Conservation (phyloP, 2,888 invertebrate species). For the Ischnus inquisitorius region DNA sequence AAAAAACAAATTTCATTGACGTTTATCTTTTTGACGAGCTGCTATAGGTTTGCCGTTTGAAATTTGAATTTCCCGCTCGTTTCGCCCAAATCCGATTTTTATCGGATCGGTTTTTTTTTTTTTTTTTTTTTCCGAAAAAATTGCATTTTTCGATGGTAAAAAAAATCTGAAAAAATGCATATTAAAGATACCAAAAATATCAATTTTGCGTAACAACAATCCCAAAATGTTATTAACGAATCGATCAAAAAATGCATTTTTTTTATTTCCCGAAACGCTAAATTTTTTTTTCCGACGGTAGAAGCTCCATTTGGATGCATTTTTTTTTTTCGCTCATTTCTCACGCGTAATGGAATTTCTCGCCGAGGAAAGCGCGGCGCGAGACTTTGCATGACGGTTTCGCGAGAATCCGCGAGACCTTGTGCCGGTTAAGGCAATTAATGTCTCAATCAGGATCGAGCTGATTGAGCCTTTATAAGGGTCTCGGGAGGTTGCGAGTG, state of each 20-base stretch:
- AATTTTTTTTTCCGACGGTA: no score
- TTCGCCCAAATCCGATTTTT: not conserved
- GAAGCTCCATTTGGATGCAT: not conserved
- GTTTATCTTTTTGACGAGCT: not conserved
- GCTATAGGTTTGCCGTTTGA: not conserved
- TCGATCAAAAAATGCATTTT: no score
- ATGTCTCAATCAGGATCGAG: slow-evolving; percentile 82
- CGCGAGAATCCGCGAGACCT: slow-evolving; percentile 73
- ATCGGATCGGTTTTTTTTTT: not conserved
- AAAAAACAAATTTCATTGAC: not conserved
- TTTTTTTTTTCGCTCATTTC: not conserved
- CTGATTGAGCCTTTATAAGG: slow-evolving; percentile 82
- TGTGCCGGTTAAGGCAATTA: slow-evolving; percentile 83
- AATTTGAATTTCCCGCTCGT: not conserved
- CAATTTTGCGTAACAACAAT: no score
- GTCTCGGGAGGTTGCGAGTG: slow-evolving; percentile 53
- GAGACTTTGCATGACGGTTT: slow-evolving; percentile 4
- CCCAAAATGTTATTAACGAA: no score
- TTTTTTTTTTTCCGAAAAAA: no score
- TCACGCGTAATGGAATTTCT: not conserved
- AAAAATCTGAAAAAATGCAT: no score
- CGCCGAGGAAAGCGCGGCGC: slow-evolving; percentile 4
- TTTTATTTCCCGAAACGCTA: no score
- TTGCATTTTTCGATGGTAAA: no score
- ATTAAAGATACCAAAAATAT: no score